Evolutionary conservation across 1,140 invertebrate species (phyloP), one percentile per base, ranked within the genome.

Genomic region (Drosophila lacteicornis): DNA sequence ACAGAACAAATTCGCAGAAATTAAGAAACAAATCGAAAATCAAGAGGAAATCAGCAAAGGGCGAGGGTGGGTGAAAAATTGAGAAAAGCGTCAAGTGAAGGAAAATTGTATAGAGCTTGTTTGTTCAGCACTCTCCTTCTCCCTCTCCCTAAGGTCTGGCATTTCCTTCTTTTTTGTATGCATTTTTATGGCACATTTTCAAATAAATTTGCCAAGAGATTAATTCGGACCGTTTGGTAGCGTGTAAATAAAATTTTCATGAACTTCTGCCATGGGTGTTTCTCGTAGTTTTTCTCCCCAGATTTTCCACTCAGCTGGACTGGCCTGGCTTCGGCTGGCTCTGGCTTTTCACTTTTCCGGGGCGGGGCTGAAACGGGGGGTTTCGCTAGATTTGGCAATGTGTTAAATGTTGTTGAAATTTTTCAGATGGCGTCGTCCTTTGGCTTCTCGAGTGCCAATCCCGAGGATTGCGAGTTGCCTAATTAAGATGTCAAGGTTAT

Each of bases 21-120:
- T 90, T 90, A 90, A 90, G 85, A 90, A 90, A 90, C 85, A 90
- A 90, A 90, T 90, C 85, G 85, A 90, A 90, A 90, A 90, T 90
- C 85, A 90, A 91, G 45, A 61, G 17, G n/a, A 49, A 53, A 73
- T 46, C 70, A 66, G 36, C 42, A 22, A 50, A 33, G 36, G 42
- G 13, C 13, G 27, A 33, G 22, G 47, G 36, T 42, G 38, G 61
- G 46, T 42, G 43, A 61, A 76, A 76, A 81, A 74, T 75, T 38
- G 62, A 49, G 45, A 55, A 77, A 76, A 61, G 56, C 73, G 62
- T 59, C 74, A 77, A 77, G 75, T 68, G 50, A 77, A 75, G 61
- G 68, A 68, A 84, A 80, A 87, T 88, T 87, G 60, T 88, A 78
- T 78, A 63, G 80, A 71, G 77, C 83, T 86, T 86, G 84, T 88